These are phyloP conservation scores for Bradypodion ventrale DNA, from an alignment of 2,797 vertebrate genomes.

Conservation along the genomic window DNA sequence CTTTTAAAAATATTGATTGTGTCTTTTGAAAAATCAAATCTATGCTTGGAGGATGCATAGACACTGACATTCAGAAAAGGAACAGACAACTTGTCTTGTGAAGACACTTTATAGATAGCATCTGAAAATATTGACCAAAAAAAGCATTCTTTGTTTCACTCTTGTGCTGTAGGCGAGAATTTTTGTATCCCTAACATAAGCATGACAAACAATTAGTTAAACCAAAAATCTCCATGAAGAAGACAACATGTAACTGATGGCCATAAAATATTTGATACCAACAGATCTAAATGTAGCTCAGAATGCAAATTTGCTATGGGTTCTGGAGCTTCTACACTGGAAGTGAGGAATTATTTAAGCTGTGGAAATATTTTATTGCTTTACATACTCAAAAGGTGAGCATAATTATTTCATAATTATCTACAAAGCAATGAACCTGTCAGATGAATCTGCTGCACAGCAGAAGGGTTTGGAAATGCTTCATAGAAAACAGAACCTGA, in stretches of 20 bases:
- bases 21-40: too few species aligned
- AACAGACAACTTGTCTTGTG: too few species aligned
- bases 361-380: constrained; percentile 47
- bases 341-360: constrained; percentile 51
- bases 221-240: not conserved
- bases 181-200: not conserved
- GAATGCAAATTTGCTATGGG: not conserved
- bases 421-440: constrained; percentile 39
- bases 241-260: not conserved
- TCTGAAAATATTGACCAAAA: too few species aligned
- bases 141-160: too few species aligned
- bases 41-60: too few species aligned
- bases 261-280: not conserved
- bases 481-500: not conserved
- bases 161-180: too few species aligned
- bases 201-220: not conserved
- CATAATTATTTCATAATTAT: constrained; percentile 59
- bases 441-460: not conserved
- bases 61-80: too few species aligned
- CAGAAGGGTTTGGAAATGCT: not conserved
- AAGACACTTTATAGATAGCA: too few species aligned
- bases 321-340: constrained; percentile 17
- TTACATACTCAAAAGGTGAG: constrained; percentile 51
- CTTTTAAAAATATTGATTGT: too few species aligned
- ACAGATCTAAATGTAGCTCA: not conserved